Percentiles rank a stretch among this genome's conserved stretches.
Evolutionary conservation across 2,113 vertebrate species (phyloP).

Genomic region (Microcebus ravelobensis): DNA sequence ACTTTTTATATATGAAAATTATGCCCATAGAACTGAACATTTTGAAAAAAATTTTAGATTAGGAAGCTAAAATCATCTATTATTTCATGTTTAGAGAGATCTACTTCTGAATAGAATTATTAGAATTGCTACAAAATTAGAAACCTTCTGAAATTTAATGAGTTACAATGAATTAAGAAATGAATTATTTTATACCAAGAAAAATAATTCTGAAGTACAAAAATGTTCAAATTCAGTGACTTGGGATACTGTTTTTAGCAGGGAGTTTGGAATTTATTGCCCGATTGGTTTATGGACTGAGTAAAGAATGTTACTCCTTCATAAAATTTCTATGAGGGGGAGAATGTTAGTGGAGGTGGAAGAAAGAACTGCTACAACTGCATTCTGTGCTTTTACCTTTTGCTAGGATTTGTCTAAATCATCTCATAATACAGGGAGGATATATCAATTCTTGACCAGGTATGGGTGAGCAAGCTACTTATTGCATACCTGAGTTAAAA

Average conservation of each 20-base stretch:
- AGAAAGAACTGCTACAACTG: neutral
- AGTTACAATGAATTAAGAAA: constrained; percentile 1
- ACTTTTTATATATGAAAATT: neutral
- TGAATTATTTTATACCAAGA: neutral
- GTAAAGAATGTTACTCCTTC: neutral
- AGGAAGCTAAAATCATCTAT: neutral
- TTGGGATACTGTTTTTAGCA: neutral
- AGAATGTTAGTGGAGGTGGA: neutral
- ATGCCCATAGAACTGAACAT: neutral
- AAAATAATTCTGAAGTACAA: neutral
- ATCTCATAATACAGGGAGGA: neutral
- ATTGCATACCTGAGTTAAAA: neutral
- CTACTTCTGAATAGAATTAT: neutral
- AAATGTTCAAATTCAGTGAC: neutral
- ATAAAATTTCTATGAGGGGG: neutral
- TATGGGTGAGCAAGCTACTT: neutral
- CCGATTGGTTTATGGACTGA: neutral
- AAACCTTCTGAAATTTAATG: neutral
- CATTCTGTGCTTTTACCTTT: neutral
- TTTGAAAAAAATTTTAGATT: neutral
- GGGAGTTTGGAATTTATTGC: neutral
- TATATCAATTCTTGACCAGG: neutral
- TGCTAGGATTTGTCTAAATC: neutral
- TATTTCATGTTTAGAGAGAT: neutral
- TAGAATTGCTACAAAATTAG: constrained; percentile 19